Evolutionary conservation across 2,888 invertebrate genomes (phyloP).

Genomic region (Erynnis tages): DNA sequence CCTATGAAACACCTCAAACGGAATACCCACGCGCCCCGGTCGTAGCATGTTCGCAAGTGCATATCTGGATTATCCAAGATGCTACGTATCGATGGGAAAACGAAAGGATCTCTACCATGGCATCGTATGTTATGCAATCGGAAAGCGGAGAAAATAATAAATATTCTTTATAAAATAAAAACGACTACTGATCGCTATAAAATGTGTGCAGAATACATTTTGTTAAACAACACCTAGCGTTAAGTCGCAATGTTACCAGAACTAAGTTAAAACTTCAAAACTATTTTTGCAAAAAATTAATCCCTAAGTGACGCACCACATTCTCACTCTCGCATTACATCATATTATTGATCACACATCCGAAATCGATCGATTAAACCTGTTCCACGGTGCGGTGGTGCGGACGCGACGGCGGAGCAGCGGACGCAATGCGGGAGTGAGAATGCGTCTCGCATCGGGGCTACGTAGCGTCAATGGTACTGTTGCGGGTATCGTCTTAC

Average conservation of each 20-base stretch:
- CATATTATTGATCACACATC: constrained; percentile 43
- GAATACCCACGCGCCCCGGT: constrained; percentile 7
- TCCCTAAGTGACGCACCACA: constrained; percentile 1
- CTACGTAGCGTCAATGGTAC: constrained; percentile 48
- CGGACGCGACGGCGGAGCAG: too few relatives aligned
- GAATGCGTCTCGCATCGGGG: constrained; percentile 60
- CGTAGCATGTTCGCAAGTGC: constrained; percentile 42
- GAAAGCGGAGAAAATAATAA: constrained; percentile 36
- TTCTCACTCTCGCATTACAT: constrained; percentile 69
- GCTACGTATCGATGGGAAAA: constrained; percentile 42
- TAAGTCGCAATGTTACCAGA: constrained; percentile 28
- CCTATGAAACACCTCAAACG: constrained; percentile 20
- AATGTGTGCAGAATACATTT: constrained; percentile 77
- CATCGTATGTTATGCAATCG: neutral
- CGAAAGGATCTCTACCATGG: constrained; percentile 43
- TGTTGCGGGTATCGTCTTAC: constrained; percentile 84
- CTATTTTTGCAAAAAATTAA: constrained; percentile 30
- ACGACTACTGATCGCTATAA: constrained; percentile 7
- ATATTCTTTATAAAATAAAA: constrained; percentile 40
- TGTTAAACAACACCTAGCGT: constrained; percentile 28
- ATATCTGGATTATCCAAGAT: constrained; percentile 79
- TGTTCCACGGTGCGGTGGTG: too few relatives aligned
- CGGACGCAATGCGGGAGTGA: constrained; percentile 54
- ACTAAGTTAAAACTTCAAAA: constrained; percentile 25
- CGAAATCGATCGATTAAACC: constrained; percentile 29